Conservation (phyloP, 1,140 invertebrate genomes). For the Homalodisca vitripennis region DNA sequence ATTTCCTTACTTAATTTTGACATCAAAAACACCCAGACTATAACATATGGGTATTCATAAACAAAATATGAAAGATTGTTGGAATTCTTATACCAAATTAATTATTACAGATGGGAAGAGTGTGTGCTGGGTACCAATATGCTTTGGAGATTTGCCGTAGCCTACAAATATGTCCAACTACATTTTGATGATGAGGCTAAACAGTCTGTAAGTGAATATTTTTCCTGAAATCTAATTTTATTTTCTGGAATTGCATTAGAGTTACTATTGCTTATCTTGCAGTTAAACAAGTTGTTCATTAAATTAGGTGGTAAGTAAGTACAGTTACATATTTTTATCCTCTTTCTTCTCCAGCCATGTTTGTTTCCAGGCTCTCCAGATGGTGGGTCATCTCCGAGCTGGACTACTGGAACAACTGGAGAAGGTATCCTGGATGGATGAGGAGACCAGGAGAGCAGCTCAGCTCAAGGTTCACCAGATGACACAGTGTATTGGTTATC, state of each 20-base stretch:
- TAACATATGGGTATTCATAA: too few species aligned
- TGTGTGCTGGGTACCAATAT: slow-evolving; percentile 57
- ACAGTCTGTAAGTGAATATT: slow-evolving; percentile 37
- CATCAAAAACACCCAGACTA: too few species aligned
- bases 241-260: too few species aligned
- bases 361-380: slow-evolving; percentile 49
- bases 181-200: slow-evolving; percentile 47
- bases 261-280: too few species aligned
- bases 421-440: slow-evolving; percentile 62
- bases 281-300: too few species aligned
- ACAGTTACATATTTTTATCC: too few species aligned
- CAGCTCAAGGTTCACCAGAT: slow-evolving; percentile 59
- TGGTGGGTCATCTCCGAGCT: slow-evolving; percentile 58
- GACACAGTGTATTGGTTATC: slow-evolving; percentile 63
- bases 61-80: too few species aligned
- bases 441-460: slow-evolving; percentile 55
- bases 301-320: too few species aligned
- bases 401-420: slow-evolving; percentile 56
- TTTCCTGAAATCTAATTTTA: too few species aligned
- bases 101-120: slow-evolving; percentile 53
- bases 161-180: slow-evolving; percentile 56
- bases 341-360: too few species aligned
- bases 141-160: slow-evolving; percentile 56
- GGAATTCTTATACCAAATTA: too few species aligned
- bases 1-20: too few species aligned